A percentile compares a stretch with the other conserved stretches of the same genome.
Conservation (phyloP, 2,113 vertebrate species). For the Nipponia nippon region DNA sequence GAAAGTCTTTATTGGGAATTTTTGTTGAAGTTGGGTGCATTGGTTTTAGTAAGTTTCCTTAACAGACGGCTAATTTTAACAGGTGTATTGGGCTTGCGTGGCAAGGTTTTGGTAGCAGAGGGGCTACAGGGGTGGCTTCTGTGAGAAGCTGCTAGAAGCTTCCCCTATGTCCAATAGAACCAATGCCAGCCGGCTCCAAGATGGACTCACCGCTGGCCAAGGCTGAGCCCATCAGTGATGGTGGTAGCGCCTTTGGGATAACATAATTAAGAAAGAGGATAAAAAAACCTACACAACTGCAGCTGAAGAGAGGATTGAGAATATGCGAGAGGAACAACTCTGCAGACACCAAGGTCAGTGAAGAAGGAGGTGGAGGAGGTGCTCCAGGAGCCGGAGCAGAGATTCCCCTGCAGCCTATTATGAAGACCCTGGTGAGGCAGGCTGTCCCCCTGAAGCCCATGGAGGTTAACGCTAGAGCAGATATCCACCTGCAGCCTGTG, state of each 20-base stretch:
- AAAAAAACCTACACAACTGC: not conserved
- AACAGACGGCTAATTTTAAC: not conserved
- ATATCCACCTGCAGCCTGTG: rapidly evolving
- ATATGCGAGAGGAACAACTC: not conserved
- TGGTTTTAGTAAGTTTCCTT: not conserved
- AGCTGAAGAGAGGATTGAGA: not conserved
- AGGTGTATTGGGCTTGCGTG: rapidly evolving
- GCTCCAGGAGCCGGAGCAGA: rapidly evolving
- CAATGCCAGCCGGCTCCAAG: not conserved
- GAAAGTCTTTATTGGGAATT: not conserved
- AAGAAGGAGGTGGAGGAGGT: rapidly evolving
- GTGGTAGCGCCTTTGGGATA: not conserved
- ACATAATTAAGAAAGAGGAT: not conserved
- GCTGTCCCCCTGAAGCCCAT: not conserved
- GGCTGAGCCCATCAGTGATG: rapidly evolving
- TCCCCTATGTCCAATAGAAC: rapidly evolving
- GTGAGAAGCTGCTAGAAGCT: not conserved
- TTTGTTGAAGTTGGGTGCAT: not conserved
- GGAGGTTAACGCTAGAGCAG: not conserved
- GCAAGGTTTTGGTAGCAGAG: not conserved
- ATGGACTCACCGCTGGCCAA: rapidly evolving
- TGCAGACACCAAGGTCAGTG: not conserved
- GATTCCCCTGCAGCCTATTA: rapidly evolving
- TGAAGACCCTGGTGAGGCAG: not conserved
- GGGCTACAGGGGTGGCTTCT: not conserved